These are phyloP conservation scores for Psophia crepitans DNA, from an alignment of 2,113 vertebrate species.

Conservation along the genomic window DNA sequence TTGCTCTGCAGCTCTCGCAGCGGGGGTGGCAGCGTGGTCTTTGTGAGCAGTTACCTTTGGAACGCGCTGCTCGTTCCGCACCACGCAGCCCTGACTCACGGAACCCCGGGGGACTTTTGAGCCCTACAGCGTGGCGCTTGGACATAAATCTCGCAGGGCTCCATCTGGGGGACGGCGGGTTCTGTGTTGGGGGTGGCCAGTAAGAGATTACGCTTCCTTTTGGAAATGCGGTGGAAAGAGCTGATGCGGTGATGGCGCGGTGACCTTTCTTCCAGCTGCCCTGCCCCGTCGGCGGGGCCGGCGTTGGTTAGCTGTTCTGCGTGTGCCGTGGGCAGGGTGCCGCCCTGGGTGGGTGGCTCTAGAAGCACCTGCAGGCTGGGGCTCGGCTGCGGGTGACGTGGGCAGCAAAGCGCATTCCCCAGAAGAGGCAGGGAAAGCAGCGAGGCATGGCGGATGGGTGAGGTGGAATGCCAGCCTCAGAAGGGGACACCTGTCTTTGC, in stretches of 20 bases:
- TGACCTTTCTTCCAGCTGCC: background rate
- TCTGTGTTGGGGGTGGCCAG: background rate
- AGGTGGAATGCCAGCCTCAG: background rate
- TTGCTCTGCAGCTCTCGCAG: background rate
- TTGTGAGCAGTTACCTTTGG: background rate
- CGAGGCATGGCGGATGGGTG: background rate
- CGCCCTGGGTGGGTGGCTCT: too few species aligned
- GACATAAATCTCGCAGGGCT: background rate
- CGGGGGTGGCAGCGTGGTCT: background rate
- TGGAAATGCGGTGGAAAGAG: background rate
- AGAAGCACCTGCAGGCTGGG: background rate
- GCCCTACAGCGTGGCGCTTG: background rate
- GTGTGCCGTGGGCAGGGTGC: background rate
- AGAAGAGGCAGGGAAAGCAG: background rate
- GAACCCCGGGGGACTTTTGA: background rate
- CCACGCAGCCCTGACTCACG: background rate
- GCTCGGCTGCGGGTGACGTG: background rate
- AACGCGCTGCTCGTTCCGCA: accelerated
- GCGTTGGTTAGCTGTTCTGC: background rate
- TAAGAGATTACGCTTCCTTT: background rate
- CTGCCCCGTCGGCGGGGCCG: accelerated
- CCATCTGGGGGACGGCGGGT: background rate
- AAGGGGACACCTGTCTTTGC: background rate
- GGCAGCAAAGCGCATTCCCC: background rate
- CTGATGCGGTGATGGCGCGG: accelerated